Evolutionary conservation across 2,113 vertebrate genomes (phyloP), one percentile per base, ranked within the genome.

Genomic region (Bungarus multicinctus): DNA sequence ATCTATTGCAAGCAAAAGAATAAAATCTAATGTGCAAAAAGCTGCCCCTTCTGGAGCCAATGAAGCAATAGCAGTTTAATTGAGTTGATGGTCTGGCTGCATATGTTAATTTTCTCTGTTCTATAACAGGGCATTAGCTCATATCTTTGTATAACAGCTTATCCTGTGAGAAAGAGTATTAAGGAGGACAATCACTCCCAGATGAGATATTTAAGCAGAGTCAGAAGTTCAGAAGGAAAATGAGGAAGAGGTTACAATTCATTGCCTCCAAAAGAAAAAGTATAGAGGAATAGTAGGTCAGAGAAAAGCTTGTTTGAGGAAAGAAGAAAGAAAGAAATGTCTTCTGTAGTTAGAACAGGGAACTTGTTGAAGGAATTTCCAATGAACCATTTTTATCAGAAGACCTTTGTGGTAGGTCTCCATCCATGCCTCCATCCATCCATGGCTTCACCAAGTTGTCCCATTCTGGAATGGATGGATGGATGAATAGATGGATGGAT

Each of bases 71-170:
- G 1, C 43, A 4, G 93, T 93, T 94, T 94, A 94, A n/a, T 87
- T 27, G 4, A 0, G 87, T 43, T 85, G 92, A 57, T 27, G 52
- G 74, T 34, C 64, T 81, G 86, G 95, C 52, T 57, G 2, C 88
- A 1, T 55, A 81, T 88, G 4, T 91, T 34, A 69, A 91, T 95
- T 93, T 94, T 96, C 92, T 94, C 43, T 96, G 50, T 92, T 96
- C 43, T 93, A 39, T 93, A 93, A 87, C 89, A 87, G 89, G 86
- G 81, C 81, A 60, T 90, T 87, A 93, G 89, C 81, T 89, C 89
- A 87, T 93, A 93, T 93, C 89, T 93, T 90, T 93, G 89, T 93
- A 87, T 57, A 93, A 93, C 92, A 93, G 92, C 81, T 93, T 90
- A 87, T 93, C 92, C 92, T 54, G 27, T 90, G 81, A 85, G 92